These are phyloP conservation scores for Cetonia aurata DNA, from an alignment of 2,888 invertebrate genomes.

Conservation along the genomic window DNA sequence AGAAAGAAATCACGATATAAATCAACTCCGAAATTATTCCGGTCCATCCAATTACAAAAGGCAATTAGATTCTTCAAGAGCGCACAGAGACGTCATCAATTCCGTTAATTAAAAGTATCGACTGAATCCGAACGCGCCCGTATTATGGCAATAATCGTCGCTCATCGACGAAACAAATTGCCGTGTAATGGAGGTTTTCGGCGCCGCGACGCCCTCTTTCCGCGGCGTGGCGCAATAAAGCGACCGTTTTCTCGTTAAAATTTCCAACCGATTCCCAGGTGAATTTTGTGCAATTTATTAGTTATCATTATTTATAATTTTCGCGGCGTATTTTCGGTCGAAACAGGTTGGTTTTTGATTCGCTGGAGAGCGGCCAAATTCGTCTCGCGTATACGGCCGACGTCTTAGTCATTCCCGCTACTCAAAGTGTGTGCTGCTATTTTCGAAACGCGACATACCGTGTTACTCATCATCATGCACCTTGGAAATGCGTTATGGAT, in stretches of 20 bases:
- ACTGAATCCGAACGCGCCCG: conserved; percentile 27
- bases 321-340: conserved; percentile 39
- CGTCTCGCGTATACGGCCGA: conserved; percentile 28
- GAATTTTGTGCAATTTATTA: conserved; percentile 47
- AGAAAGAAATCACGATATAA: conserved; percentile 32
- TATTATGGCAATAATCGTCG: conserved; percentile 37
- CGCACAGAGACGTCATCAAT: conserved; percentile 39
- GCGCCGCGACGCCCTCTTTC: conserved; percentile 1
- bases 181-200: conserved; percentile 30
- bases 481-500: conserved; percentile 41
- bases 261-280: conserved; percentile 41
- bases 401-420: conserved; percentile 40
- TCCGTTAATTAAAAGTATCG: conserved; percentile 44
- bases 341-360: conserved; percentile 45
- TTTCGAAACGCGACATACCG: conserved; percentile 32
- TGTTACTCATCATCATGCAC: conserved; percentile 43
- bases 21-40: conserved; percentile 38
- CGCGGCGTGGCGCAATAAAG: not conserved
- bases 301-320: conserved; percentile 46
- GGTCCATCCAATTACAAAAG: conserved; percentile 42
- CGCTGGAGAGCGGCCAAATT: conserved; percentile 36
- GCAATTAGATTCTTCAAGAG: conserved; percentile 44
- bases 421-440: conserved; percentile 29
- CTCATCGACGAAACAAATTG: conserved; percentile 35
- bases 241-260: conserved; percentile 6